A percentile compares a stretch with the other conserved stretches of the same genome.
Evolutionary conservation across 1,140 invertebrate genomes (phyloP).

Genomic region (Diuraphis noxia): DNA sequence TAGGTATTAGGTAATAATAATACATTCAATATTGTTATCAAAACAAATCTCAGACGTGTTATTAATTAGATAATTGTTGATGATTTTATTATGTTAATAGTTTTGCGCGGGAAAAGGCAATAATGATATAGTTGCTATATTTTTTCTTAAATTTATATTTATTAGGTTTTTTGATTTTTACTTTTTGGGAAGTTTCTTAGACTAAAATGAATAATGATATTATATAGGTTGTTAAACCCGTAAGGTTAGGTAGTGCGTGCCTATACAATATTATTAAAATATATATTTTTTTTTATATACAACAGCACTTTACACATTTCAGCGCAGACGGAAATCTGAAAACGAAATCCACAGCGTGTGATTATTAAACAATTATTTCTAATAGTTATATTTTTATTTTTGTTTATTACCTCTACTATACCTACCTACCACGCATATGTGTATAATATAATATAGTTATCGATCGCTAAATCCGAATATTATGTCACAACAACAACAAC

Average conservation of each 20-base stretch:
- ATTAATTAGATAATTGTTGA: neutral
- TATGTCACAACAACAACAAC: neutral
- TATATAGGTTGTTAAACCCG: neutral
- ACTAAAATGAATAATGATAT: neutral
- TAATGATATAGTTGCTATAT: neutral
- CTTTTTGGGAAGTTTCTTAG: neutral
- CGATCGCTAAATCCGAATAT: neutral
- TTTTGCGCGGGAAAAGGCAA: slow-evolving; percentile 4
- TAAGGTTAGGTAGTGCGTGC: neutral
- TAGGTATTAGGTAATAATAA: neutral
- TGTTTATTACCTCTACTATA: neutral
- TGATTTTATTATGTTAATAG: neutral
- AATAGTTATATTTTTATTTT: neutral
- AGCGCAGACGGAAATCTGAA: neutral
- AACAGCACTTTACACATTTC: neutral
- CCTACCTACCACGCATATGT: no score
- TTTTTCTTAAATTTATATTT: slow-evolving; percentile 3
- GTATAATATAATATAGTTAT: neutral
- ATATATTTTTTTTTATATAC: neutral
- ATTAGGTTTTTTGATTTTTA: neutral
- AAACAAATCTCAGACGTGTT: neutral
- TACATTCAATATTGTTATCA: neutral
- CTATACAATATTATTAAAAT: neutral
- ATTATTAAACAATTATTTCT: neutral
- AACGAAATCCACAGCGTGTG: neutral